Conservation (phyloP, 1,140 invertebrate genomes). For the Brachionus plicatilis region DNA sequence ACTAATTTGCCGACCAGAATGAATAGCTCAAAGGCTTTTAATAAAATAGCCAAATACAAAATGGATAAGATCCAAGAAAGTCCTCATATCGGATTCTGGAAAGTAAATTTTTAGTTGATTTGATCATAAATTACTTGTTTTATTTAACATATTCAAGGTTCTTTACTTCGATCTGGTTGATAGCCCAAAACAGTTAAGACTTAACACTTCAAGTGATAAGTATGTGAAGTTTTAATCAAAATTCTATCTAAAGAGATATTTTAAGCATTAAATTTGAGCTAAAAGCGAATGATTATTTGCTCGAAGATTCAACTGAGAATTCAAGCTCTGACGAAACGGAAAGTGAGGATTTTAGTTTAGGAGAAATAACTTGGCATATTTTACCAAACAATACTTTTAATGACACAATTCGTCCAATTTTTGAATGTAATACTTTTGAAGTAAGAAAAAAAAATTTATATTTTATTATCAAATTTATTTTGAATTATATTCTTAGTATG, state of each 20-base stretch:
- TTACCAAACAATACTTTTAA: neutral
- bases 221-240: neutral
- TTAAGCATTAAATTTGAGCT: neutral
- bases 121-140: neutral
- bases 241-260: neutral
- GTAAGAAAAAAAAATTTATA: neutral
- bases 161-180: neutral
- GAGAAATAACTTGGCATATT: neutral
- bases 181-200: neutral
- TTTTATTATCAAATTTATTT: no score
- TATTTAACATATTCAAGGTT: neutral
- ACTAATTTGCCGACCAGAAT: neutral
- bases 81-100: neutral
- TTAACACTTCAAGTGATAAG: neutral
- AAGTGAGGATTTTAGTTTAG: neutral
- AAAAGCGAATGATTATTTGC: neutral
- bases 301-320: neutral
- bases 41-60: neutral
- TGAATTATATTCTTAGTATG: neutral
- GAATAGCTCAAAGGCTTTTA: neutral
- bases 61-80: neutral
- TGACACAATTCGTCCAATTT: neutral
- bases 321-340: neutral
- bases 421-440: constrained; percentile 1
- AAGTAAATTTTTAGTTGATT: neutral